Percentiles rank a stretch among this genome's conserved stretches.
Conservation (phyloP, 2,797 vertebrate genomes). For the Onychomys torridus region DNA sequence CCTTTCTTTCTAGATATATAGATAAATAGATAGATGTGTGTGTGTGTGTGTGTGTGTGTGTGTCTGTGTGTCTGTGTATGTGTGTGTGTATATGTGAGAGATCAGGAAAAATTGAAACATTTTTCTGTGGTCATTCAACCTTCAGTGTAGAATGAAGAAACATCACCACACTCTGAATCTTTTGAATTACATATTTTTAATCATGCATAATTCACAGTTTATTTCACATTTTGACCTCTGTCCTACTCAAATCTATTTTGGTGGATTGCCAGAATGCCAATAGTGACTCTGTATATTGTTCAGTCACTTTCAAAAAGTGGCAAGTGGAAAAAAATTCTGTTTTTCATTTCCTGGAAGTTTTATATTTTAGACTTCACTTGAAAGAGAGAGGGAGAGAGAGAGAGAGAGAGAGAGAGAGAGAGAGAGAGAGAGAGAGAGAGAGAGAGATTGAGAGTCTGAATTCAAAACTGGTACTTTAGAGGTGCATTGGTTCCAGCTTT, state of each 20-base stretch:
- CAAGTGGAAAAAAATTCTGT: constrained; percentile 52
- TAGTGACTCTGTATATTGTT: constrained; percentile 60
- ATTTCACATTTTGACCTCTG: constrained; percentile 49
- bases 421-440: neutral
- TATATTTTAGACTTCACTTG: constrained; percentile 58
- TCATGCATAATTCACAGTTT: constrained; percentile 45
- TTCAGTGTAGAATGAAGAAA: constrained; percentile 16
- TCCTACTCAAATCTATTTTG: constrained; percentile 55
- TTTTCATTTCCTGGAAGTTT: constrained; percentile 63
- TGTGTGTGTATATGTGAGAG: neutral
- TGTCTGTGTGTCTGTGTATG: neutral
- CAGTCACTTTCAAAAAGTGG: constrained; percentile 53
- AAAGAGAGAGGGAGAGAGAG: neutral
- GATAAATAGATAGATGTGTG: too few relatives aligned
- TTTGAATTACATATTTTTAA: constrained; percentile 51
- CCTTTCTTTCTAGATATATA: neutral
- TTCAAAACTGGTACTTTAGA: constrained; percentile 42
- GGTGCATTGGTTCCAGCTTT: neutral
- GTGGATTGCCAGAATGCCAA: constrained; percentile 37
- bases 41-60: neutral
- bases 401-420: neutral
- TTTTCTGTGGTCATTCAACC: neutral
- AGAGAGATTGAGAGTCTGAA: neutral
- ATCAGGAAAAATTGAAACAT: neutral
- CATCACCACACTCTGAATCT: neutral